Evolutionary conservation across 2,113 vertebrate genomes (phyloP), one percentile per base, ranked within the genome.

Genomic region (Austrofundulus limnaeus): DNA sequence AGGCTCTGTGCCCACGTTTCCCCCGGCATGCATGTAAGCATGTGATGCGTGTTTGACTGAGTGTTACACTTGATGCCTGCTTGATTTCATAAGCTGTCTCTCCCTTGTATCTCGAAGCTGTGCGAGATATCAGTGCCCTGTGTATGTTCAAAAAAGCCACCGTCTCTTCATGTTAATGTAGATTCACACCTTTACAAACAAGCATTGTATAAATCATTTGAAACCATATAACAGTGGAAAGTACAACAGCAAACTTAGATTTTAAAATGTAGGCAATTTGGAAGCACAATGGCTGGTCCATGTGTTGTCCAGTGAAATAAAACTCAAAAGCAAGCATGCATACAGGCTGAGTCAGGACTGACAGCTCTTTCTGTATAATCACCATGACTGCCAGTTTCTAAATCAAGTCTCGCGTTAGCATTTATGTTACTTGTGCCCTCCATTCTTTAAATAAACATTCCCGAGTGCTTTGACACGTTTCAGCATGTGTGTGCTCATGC

Each of bases 1-100:
- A 31, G 21, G 38, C 62, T 54, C n/a, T 62, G 46, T 20, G 52
- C 39, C 52, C 54, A 54, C 28, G 31, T 75, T 72, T 77, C 68
- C 51, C 63, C 61, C 46, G 50, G 56, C 55, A 62, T 66, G 77
- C 55, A 68, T 65, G 53, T 65, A 19, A 51, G 77, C n/a, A 42
- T 72, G 61, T 57, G 56, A 71, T 71, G 58, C 50, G 50, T 69
- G 50, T 70, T 51, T 75, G 65, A 58, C 38, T 12, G 58, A 50
- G 61, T n/a, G 41, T n/a, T 25, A 57, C 53, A 25, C 47, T 70
- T 65, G 56, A 60, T 66, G 60, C 24, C 38, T 28, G 61, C 72
- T 73, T 83, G 73, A 75, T 87, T 78, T 80, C 71, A 80, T 64
- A 79, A 80, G 79, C 80, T 86, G 38, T 23, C 74, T 87, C 57